Conservation (phyloP, 2,113 vertebrate genomes). For the Etheostoma cragini region DNA sequence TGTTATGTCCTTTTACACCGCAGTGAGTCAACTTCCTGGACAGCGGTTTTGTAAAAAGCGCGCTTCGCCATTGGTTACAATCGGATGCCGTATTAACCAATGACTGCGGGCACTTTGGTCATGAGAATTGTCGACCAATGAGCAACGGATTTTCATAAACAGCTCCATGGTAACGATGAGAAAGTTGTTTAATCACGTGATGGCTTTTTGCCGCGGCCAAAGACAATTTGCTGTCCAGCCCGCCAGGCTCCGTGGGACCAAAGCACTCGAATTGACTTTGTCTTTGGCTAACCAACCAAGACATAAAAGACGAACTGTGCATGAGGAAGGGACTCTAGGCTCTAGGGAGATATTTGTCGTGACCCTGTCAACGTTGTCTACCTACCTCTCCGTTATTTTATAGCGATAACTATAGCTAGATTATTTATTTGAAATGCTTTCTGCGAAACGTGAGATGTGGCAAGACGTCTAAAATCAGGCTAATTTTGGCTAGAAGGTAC, state of each 20-base stretch:
- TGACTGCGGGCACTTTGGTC: neutral
- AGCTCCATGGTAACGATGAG: conserved; percentile 76
- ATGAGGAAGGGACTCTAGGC: too few species aligned
- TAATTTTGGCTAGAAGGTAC: neutral
- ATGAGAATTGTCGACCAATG: conserved; percentile 60
- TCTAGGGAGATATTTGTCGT: too few species aligned
- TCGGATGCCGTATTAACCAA: conserved; percentile 56
- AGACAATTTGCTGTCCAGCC: too few species aligned
- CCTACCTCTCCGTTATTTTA: too few species aligned
- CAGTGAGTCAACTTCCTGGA: conserved; percentile 75
- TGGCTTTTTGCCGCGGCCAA: conserved; percentile 24
- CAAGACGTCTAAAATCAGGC: neutral
- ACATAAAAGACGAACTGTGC: too few species aligned
- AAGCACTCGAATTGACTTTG: too few species aligned
- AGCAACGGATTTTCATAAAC: conserved; percentile 59
- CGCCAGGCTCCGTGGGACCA: too few species aligned
- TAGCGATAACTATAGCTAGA: too few species aligned
- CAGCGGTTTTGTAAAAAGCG: conserved; percentile 82
- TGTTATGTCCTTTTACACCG: conserved; percentile 17
- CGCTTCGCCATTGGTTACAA: conserved; percentile 75
- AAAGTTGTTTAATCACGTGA: conserved; percentile 74
- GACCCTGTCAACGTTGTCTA: too few species aligned
- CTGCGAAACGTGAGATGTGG: neutral
- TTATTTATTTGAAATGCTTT: too few species aligned
- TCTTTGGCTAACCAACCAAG: neutral